A percentile compares a stretch with the other conserved stretches of the same genome.
Conservation (phyloP, 1,140 invertebrate species). For the Harpegnathos saltator region DNA sequence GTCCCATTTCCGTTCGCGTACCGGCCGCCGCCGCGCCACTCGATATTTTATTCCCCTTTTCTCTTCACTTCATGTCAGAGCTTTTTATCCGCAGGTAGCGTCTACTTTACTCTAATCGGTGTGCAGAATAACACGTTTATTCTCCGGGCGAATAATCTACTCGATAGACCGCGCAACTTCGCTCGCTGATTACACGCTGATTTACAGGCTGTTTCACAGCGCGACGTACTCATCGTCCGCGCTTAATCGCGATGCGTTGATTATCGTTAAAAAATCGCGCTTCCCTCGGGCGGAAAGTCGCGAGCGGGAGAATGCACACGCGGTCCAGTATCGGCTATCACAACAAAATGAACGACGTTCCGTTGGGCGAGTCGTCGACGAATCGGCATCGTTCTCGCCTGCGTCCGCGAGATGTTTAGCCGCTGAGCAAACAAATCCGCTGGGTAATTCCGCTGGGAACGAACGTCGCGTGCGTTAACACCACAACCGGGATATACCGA, state of each 20-base stretch:
- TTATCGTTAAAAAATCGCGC: too few relatives aligned
- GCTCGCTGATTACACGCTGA: too few relatives aligned
- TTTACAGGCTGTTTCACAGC: too few relatives aligned
- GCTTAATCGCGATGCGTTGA: too few relatives aligned
- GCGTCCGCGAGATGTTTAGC: slow-evolving; percentile 19
- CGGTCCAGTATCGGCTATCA: background rate
- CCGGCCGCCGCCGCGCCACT: background rate
- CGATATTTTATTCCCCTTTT: slow-evolving; percentile 51
- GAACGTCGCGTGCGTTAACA: slow-evolving; percentile 7
- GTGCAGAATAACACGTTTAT: background rate
- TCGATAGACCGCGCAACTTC: background rate
- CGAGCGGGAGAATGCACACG: background rate
- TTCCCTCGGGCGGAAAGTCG: too few relatives aligned
- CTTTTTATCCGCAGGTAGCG: background rate
- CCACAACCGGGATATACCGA: background rate
- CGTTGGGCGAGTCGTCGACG: background rate
- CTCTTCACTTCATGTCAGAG: slow-evolving; percentile 9
- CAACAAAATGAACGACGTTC: background rate
- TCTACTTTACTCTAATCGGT: too few relatives aligned
- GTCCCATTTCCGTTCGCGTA: slow-evolving; percentile 29
- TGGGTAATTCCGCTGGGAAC: background rate
- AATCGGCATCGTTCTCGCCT: slow-evolving; percentile 2
- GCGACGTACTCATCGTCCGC: too few relatives aligned
- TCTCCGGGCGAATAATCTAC: background rate
- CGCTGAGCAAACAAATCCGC: slow-evolving; percentile 32